phyloP scores from a whole-genome alignment of 2,888 invertebrate species.

The Nycteola revayana region DNA sequence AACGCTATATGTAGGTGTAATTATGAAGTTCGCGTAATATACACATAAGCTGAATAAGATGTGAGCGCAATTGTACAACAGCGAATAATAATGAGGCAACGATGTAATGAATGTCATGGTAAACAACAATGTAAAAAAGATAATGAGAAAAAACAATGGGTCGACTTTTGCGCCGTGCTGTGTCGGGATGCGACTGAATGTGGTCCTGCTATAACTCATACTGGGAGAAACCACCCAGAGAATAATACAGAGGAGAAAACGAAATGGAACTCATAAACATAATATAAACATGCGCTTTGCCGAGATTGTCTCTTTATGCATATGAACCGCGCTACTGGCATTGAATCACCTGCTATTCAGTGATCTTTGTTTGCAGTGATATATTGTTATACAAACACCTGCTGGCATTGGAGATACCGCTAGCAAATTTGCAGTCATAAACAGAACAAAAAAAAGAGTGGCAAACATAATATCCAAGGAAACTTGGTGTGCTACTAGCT shows the following conservation, averaged over 20 bases:
- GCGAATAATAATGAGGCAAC: slow-evolving; percentile 33
- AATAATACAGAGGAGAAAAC: slow-evolving; percentile 4
- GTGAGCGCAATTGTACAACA: slow-evolving; percentile 40
- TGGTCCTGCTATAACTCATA: too few relatives aligned
- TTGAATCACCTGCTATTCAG: slow-evolving; percentile 39
- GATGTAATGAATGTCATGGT: slow-evolving; percentile 28
- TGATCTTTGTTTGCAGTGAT: slow-evolving; percentile 42
- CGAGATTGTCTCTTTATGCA: slow-evolving; percentile 32
- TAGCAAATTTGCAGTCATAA: slow-evolving; percentile 24
- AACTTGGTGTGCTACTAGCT: slow-evolving; percentile 41
- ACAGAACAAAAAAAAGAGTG: slow-evolving; percentile 37
- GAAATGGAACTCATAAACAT: slow-evolving; percentile 11
- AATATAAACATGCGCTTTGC: slow-evolving; percentile 19
- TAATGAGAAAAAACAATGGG: slow-evolving; percentile 65
- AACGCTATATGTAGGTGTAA: slow-evolving; percentile 31
- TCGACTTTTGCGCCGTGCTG: slow-evolving; percentile 72
- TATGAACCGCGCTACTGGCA: slow-evolving; percentile 42
- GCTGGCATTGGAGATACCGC: slow-evolving; percentile 49
- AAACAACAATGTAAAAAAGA: slow-evolving; percentile 42
- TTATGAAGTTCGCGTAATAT: slow-evolving; percentile 31
- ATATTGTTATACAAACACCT: slow-evolving; percentile 49
- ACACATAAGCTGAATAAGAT: slow-evolving; percentile 35
- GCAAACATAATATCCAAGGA: slow-evolving; percentile 26
- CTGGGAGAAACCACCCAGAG: too few relatives aligned
- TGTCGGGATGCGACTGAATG: slow-evolving; percentile 44